Evolutionary conservation across 2,888 invertebrate species (phyloP).

Genomic region (Drosophila percnosoma): DNA sequence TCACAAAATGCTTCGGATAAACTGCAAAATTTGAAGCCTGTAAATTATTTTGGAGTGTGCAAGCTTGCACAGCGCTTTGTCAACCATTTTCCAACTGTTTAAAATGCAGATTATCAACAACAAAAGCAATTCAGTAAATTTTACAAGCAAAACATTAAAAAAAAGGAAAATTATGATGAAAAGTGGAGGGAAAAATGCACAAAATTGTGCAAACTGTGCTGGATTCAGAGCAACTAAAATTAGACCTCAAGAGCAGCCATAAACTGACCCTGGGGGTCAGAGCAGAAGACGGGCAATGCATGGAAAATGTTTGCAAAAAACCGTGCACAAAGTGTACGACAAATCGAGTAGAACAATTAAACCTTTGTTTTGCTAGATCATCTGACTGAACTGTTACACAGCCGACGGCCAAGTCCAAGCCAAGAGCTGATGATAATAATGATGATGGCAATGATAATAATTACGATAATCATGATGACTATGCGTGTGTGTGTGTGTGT

Average conservation of each 20-base stretch:
- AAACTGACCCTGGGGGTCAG: background rate
- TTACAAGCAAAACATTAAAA: background rate
- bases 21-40: background rate
- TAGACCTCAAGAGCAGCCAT: slow-evolving; percentile 27
- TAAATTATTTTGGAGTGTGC: slow-evolving; percentile 11
- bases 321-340: slow-evolving; percentile 18
- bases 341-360: slow-evolving; percentile 63
- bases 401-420: slow-evolving; percentile 36
- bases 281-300: background rate
- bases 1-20: background rate
- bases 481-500: slow-evolving; percentile 26
- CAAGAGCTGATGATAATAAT: slow-evolving; percentile 33
- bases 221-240: slow-evolving; percentile 44
- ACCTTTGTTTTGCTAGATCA: slow-evolving; percentile 58
- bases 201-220: slow-evolving; percentile 22
- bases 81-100: slow-evolving; percentile 42
- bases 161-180: slow-evolving; percentile 6
- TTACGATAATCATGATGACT: slow-evolving; percentile 29
- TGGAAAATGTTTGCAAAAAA: slow-evolving; percentile 1
- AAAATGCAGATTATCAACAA: slow-evolving; percentile 48
- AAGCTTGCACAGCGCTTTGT: slow-evolving; percentile 23
- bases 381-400: slow-evolving; percentile 4
- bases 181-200: slow-evolving; percentile 24
- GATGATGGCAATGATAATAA: slow-evolving; percentile 23
- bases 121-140: slow-evolving; percentile 18